A percentile compares a stretch with the other conserved stretches of the same genome.
Conservation (phyloP, 1,140 invertebrate genomes). For the Charaxes varanes region DNA sequence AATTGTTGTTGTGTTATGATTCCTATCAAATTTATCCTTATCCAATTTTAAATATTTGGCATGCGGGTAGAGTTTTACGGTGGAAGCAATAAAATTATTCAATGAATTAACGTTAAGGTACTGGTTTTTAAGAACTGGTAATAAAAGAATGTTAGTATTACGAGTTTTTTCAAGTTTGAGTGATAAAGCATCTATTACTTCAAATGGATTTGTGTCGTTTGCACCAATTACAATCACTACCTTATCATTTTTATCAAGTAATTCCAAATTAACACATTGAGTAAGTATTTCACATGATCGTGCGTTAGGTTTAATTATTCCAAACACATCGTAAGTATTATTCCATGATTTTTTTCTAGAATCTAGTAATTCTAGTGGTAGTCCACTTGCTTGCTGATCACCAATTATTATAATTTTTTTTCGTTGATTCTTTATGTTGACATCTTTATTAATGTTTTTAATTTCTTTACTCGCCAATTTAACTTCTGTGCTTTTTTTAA, state of each 20-base stretch:
- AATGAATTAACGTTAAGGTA: not conserved
- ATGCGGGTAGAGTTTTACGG: not conserved
- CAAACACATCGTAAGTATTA: not conserved
- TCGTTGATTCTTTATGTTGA: not conserved
- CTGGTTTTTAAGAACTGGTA: not conserved
- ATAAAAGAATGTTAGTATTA: not conserved
- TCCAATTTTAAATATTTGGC: not conserved
- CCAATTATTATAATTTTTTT: not conserved
- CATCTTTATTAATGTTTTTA: not conserved
- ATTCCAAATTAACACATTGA: not conserved
- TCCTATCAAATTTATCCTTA: not conserved
- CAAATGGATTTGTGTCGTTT: conserved; percentile 1
- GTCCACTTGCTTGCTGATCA: not conserved
- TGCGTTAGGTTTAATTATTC: not conserved
- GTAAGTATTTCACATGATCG: not conserved
- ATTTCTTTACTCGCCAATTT: too few relatives aligned
- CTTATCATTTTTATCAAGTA: not conserved
- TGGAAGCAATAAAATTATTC: not conserved
- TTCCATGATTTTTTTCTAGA: not conserved
- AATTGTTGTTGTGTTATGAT: not conserved
- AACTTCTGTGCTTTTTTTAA: too few relatives aligned
- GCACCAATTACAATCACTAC: not conserved
- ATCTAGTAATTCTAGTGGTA: not conserved
- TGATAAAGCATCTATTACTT: not conserved
- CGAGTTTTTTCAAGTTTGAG: not conserved